Evolutionary conservation across 2,888 invertebrate species (phyloP).

Genomic region (Cactoblastis cactorum): DNA sequence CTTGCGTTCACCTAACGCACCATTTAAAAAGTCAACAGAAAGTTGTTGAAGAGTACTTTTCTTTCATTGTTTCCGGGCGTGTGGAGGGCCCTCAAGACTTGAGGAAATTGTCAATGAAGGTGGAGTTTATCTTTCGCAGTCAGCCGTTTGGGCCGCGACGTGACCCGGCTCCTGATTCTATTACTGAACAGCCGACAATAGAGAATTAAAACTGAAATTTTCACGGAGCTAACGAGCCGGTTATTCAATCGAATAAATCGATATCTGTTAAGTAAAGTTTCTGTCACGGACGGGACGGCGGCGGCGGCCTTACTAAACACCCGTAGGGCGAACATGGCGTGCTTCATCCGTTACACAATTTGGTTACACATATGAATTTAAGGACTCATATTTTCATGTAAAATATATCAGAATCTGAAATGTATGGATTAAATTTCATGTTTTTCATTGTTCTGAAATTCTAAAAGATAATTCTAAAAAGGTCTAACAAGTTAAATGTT

Average conservation of each 20-base stretch:
- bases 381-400: no score
- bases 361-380: no score
- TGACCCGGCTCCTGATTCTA: slow-evolving; percentile 69
- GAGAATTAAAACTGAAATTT: slow-evolving; percentile 65
- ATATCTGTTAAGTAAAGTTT: slow-evolving; percentile 35
- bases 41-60: slow-evolving; percentile 63
- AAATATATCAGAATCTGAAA: no score
- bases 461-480: no score
- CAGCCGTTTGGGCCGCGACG: slow-evolving; percentile 70
- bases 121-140: slow-evolving; percentile 73
- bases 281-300: no score
- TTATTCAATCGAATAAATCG: slow-evolving; percentile 63
- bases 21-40: slow-evolving; percentile 67
- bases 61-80: slow-evolving; percentile 67
- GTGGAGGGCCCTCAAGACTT: slow-evolving; percentile 59
- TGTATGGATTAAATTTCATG: no score
- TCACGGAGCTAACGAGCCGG: slow-evolving; percentile 53
- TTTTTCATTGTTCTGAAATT: no score
- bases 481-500: no score
- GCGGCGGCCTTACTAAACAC: no score
- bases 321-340: no score
- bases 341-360: no score
- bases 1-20: slow-evolving; percentile 46
- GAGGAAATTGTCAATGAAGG: slow-evolving; percentile 76
- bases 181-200: slow-evolving; percentile 55